A percentile compares a stretch with the other conserved stretches of the same genome.
phyloP scores from a whole-genome alignment of 2,113 vertebrate genomes.

The Scomber scombrus region DNA sequence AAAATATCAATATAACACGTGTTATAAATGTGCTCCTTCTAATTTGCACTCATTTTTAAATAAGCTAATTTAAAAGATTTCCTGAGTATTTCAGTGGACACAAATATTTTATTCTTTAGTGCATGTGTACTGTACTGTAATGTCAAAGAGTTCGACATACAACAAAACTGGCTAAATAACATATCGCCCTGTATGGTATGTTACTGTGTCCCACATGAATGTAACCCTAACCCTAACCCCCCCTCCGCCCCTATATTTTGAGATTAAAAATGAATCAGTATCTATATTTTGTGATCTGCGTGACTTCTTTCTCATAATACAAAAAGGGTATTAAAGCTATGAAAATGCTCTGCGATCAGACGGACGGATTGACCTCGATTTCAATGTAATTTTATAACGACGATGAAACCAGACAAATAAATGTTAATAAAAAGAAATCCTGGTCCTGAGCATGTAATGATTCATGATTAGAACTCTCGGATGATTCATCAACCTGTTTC shows the following conservation, averaged over 20 bases:
- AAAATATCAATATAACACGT: constrained; percentile 20
- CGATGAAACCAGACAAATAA: constrained; percentile 8
- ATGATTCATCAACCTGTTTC: background rate
- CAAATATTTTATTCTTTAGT: constrained; percentile 43
- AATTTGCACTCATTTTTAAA: constrained; percentile 50
- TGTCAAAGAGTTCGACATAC: constrained; percentile 25
- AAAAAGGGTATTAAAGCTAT: constrained; percentile 27
- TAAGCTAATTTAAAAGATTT: constrained; percentile 2
- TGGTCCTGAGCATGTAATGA: background rate
- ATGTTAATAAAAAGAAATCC: constrained; percentile 4
- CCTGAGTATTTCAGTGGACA: constrained; percentile 14
- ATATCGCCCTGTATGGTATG: constrained; percentile 32
- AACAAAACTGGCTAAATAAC: constrained; percentile 24
- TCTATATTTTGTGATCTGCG: constrained; percentile 15
- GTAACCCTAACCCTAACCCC: no score
- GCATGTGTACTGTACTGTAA: constrained; percentile 55
- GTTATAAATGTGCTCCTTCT: constrained; percentile 36
- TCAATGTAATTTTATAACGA: constrained; percentile 11
- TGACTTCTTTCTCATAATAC: constrained; percentile 37
- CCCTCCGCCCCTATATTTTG: constrained; percentile 37
- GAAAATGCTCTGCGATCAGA: constrained; percentile 32
- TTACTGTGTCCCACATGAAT: constrained; percentile 59
- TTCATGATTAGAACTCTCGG: no score
- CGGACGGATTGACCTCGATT: constrained; percentile 54
- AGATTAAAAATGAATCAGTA: constrained; percentile 61